These are phyloP conservation scores for Brachypterus glaber DNA, from an alignment of 2,888 invertebrate species.

Conservation along the genomic window DNA sequence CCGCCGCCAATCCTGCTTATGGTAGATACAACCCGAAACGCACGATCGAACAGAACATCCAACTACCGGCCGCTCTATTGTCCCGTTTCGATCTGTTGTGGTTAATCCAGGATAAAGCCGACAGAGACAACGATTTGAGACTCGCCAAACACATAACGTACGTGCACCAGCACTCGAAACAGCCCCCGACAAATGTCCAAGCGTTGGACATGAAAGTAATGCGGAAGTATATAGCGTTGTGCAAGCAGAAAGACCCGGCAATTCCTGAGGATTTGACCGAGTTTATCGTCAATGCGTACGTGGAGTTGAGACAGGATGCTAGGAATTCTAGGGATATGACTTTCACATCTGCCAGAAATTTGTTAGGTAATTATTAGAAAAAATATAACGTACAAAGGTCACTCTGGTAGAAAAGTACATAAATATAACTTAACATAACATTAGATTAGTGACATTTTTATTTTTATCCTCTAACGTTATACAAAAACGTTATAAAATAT, in stretches of 20 bases:
- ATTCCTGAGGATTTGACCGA: slow-evolving; percentile 84
- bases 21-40: slow-evolving; percentile 95
- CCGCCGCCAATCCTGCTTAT: slow-evolving; percentile 98
- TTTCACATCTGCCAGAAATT: slow-evolving; percentile 93
- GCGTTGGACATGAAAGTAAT: slow-evolving; percentile 88
- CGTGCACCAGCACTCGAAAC: slow-evolving; percentile 85
- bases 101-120: slow-evolving; percentile 79
- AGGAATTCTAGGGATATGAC: slow-evolving; percentile 83
- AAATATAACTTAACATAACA: too few species aligned
- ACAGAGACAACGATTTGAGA: slow-evolving; percentile 57
- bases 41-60: slow-evolving; percentile 93
- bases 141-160: slow-evolving; percentile 96
- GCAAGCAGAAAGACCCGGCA: slow-evolving; percentile 78
- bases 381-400: too few species aligned
- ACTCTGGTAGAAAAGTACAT: too few species aligned
- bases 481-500: too few species aligned
- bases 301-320: slow-evolving; percentile 74
- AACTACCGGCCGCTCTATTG: slow-evolving; percentile 91
- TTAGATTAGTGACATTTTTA: too few species aligned
- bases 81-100: slow-evolving; percentile 94
- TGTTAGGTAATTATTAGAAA: too few species aligned
- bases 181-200: slow-evolving; percentile 68
- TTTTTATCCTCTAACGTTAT: too few species aligned
- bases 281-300: slow-evolving; percentile 72
- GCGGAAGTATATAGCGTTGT: slow-evolving; percentile 84